Evolutionary conservation across 2,888 invertebrate species (phyloP).

Genomic region (Ophion obscuratus): DNA sequence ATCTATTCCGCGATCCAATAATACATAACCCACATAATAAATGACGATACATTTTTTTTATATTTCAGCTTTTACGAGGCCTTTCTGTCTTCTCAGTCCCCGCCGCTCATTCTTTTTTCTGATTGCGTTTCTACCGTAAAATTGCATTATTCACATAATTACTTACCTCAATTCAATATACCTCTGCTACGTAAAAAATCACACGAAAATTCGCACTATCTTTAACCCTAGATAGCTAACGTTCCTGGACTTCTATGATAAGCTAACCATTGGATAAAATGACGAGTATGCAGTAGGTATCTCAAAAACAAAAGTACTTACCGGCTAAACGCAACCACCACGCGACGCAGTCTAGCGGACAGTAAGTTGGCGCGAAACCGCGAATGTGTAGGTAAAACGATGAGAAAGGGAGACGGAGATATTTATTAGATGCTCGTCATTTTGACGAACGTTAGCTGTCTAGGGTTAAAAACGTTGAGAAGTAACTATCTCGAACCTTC

Average conservation of each 20-base stretch:
- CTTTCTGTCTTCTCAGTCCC: not conserved
- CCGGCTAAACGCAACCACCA: no score
- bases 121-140: not conserved
- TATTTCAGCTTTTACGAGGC: slow-evolving; percentile 6
- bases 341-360: no score
- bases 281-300: no score
- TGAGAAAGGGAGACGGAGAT: no score
- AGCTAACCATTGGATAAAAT: no score
- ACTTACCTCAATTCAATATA: slow-evolving; percentile 12
- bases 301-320: no score
- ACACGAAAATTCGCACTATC: slow-evolving; percentile 8
- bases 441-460: no score
- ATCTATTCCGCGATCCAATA: slow-evolving; percentile 14
- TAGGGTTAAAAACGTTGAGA: slow-evolving; percentile 13
- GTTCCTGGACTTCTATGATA: no score
- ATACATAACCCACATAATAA: slow-evolving; percentile 8
- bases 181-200: slow-evolving; percentile 20
- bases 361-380: no score
- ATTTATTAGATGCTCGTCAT: no score
- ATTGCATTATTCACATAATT: not conserved
- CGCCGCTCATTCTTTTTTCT: slow-evolving; percentile 1
- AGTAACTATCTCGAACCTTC: slow-evolving; percentile 3
- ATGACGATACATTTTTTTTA: slow-evolving; percentile 14
- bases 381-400: no score
- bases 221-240: no score